Percentiles rank a stretch among this genome's conserved stretches.
phyloP scores from a whole-genome alignment of 2,113 vertebrate genomes.

The Channa maculata region DNA sequence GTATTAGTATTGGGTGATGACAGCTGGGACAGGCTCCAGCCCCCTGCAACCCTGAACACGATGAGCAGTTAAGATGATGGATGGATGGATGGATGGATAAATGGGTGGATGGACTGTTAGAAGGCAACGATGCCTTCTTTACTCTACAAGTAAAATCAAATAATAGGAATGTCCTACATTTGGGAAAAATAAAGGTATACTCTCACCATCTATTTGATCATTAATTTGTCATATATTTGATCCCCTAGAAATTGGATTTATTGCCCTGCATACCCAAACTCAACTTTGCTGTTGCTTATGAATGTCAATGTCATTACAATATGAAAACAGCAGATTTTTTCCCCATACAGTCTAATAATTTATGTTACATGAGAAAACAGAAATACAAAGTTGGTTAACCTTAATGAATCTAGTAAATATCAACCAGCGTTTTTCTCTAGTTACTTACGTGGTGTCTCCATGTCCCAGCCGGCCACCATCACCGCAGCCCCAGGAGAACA shows the following conservation, averaged over 20 bases:
- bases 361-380: not conserved
- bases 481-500: slow-evolving; percentile 98
- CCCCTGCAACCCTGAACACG: too few species aligned
- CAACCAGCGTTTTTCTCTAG: not conserved
- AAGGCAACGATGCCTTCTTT: not conserved
- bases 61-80: too few species aligned
- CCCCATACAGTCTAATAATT: not conserved
- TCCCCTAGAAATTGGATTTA: not conserved
- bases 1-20: not conserved
- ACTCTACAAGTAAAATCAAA: slow-evolving; percentile 8
- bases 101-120: too few species aligned
- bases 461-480: slow-evolving; percentile 97
- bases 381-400: not conserved
- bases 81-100: too few species aligned
- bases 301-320: not conserved
- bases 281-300: not conserved
- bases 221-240: not conserved
- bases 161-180: slow-evolving; percentile 5
- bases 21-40: too few species aligned
- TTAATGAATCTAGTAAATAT: not conserved
- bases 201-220: slow-evolving; percentile 4
- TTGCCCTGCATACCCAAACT: not conserved
- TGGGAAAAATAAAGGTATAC: not conserved
- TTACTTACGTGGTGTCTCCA: slow-evolving; percentile 93
- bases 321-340: not conserved